Evolutionary conservation across 1,140 invertebrate species (phyloP), one percentile per base, ranked within the genome.

Genomic region (Drosophila arizonae): DNA sequence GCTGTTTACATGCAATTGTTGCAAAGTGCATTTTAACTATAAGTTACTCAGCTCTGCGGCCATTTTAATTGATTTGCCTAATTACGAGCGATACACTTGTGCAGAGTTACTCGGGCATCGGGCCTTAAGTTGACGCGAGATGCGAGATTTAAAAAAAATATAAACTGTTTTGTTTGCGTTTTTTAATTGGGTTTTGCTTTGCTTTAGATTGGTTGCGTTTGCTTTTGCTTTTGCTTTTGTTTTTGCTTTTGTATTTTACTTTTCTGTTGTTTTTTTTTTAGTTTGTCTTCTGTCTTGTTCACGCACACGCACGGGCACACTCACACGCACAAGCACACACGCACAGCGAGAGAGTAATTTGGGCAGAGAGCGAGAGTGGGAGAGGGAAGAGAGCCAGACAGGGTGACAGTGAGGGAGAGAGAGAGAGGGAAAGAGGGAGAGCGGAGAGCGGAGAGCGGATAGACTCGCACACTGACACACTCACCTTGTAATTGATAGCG

Each of bases 401-500:
- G 21, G 21, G 21, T 17, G 1, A 17, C 17, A 17, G 26, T 28
- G 3, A 6, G 6, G 3, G 9, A 68, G 43, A 72, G 56, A 63
- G 15, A 58, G 76, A 39, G 62, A 60, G 51, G 11, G 21, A 50
- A 52, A 50, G 9, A 39, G 48, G 15, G 41, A 26, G 4, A 39
- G 54, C 15, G 33, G 43, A 72, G 56, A 72, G 24, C 58, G 76
- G 62, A 60, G 57, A 33, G n/a, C 17, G 41, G 62, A 50, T 6
- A 26, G 45, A 45, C 56, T 41, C 30, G 62, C 24, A 72, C 78
- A 77, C 81, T 50, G 71, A 78, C 72, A 74, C 72, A 89, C 77
- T 88, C 82, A 92, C 91, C 82, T 91, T 92, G 61, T 92, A 91
- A 77, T 92, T 91, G 56, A 91, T 85, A 41, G 91, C 91, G 87